Conservation (phyloP, 2,113 vertebrate genomes). For the Alces alces region DNA sequence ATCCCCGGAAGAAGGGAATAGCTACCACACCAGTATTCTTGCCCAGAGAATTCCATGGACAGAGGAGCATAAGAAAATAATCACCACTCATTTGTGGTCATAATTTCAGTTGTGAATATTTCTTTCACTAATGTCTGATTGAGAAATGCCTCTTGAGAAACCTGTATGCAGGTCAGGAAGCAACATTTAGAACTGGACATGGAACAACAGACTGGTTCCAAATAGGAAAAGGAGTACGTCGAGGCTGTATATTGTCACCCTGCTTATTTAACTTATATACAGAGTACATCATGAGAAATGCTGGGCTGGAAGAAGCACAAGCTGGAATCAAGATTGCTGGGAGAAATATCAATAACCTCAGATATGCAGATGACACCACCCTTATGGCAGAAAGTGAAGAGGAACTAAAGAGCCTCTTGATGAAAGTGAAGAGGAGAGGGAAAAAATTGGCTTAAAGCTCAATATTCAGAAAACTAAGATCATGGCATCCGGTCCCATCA, state of each 20-base stretch:
- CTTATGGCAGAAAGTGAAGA: background rate
- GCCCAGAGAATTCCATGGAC: background rate
- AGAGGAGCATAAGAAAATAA: background rate
- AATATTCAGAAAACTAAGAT: background rate
- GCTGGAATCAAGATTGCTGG: background rate
- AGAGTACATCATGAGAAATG: background rate
- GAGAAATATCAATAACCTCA: background rate
- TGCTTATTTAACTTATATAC: background rate
- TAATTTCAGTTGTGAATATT: background rate
- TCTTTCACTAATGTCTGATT: background rate
- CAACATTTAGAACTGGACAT: background rate
- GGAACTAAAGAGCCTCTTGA: background rate
- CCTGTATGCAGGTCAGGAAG: background rate
- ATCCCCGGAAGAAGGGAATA: background rate
- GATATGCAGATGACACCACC: background rate
- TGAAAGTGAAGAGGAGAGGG: background rate
- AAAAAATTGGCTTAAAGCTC: background rate
- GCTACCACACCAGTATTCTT: background rate
- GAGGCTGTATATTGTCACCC: background rate
- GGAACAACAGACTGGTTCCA: background rate
- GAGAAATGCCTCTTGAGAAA: background rate
- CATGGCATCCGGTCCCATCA: background rate
- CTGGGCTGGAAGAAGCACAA: background rate
- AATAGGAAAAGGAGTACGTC: background rate
- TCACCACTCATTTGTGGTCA: background rate